Evolutionary conservation across 2,797 vertebrate genomes (phyloP), one percentile per base, ranked within the genome.

Genomic region (Cuculus canorus): DNA sequence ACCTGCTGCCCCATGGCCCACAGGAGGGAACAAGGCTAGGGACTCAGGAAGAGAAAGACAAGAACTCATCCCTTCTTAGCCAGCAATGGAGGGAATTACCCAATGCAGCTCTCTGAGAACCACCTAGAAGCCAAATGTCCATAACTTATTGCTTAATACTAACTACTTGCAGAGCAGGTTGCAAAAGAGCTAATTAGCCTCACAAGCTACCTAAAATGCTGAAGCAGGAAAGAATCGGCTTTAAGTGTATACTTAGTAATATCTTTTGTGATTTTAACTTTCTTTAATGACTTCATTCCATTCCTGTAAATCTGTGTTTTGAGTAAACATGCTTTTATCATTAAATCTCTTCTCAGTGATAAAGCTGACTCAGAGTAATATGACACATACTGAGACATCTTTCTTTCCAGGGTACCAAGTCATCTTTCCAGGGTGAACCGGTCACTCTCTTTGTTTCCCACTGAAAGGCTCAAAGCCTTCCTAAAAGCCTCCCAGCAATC

Each of bases 331-430:
- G 82, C 82, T 94, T 94, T 96, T 95, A 93, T 94, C 90, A 81
- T 94, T 95, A 92, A 95, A 95, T 88, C 90, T 88, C 90, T 86
- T 68, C 69, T 68, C 61, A 83, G 85, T 13, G 87, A 96, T 94
- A 95, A 94, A 92, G 91, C 91, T 96, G 95, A 96, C 73, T 96
- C 94, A 90, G 94, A 88, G 93, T 90, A 96, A 96, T 86, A 92
- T 35, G 82, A 96, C 76, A 95, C 87, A 86, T 45, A 88, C 11
- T 30, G 68, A 94, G 61, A 87, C 18, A 69, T 92, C 61, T 41
- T 92, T 63, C 85, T 81, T 96, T 91, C 86, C 96, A 96, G 90
- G 76, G 35, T 89, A 95, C 23, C 7, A 2, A 94, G 47, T 86
- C 76, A 86, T 95, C 72, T 88, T 90, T 83, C 82, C 93, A 96